These are phyloP conservation scores for Zaprionus lachaisei DNA, from an alignment of 1,140 invertebrate species.

Conservation along the genomic window DNA sequence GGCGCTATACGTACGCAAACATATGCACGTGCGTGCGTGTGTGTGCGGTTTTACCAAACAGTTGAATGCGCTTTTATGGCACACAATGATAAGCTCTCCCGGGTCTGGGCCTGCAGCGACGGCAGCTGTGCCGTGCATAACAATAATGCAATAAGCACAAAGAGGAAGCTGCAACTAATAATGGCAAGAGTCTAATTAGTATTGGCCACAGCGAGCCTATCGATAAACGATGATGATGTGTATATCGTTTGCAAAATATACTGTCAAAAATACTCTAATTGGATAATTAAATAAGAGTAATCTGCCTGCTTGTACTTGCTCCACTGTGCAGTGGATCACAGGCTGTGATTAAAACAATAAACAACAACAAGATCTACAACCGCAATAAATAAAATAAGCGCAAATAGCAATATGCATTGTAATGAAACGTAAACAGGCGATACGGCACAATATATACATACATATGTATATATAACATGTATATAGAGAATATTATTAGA, in stretches of 20 bases:
- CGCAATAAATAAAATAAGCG: conserved; percentile 51
- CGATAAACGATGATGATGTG: conserved; percentile 32
- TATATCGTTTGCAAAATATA: conserved; percentile 1
- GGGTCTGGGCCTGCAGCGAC: conserved; percentile 1
- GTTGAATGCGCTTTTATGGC: conserved; percentile 69
- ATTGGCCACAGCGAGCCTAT: conserved; percentile 56
- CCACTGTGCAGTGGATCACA: conserved; percentile 40
- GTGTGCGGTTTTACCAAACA: conserved; percentile 46
- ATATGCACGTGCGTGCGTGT: neutral
- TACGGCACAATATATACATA: conserved; percentile 45
- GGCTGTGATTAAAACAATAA: conserved; percentile 64
- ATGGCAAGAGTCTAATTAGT: conserved; percentile 56
- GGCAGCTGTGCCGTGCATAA: conserved; percentile 51
- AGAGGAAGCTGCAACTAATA: conserved; percentile 45
- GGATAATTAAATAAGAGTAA: neutral
- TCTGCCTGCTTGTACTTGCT: conserved; percentile 7
- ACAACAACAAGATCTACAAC: conserved; percentile 37
- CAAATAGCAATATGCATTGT: conserved; percentile 66
- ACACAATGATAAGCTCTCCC: conserved; percentile 45
- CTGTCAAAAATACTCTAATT: conserved; percentile 7
- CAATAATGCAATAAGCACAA: conserved; percentile 59
- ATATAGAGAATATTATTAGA: conserved; percentile 12
- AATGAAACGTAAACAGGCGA: conserved; percentile 73
- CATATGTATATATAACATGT: neutral
- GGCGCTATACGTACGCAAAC: conserved; percentile 19